Evolutionary conservation across 2,888 invertebrate species (phyloP).

Genomic region (Heliconius sara): DNA sequence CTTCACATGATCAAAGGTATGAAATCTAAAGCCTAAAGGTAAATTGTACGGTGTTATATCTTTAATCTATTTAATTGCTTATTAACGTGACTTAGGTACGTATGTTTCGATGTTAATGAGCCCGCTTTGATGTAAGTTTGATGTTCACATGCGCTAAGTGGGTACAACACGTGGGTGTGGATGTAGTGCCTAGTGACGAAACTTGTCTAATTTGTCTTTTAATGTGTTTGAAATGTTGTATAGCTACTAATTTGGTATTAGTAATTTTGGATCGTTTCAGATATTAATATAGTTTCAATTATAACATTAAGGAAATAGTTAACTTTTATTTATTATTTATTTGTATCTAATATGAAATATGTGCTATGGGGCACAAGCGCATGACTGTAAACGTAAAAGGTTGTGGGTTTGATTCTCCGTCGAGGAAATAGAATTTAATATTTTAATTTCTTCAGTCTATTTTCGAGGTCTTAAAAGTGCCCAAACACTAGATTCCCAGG

Average conservation of each 20-base stretch:
- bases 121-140: conserved; percentile 64
- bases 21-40: conserved; percentile 58
- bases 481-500: no score
- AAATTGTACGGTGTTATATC: conserved; percentile 76
- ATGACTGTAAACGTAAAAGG: no score
- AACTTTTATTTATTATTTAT: not conserved
- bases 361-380: not conserved
- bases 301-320: not conserved
- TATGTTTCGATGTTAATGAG: conserved; percentile 73
- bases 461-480: no score
- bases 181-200: conserved; percentile 24
- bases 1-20: conserved; percentile 73
- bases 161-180: conserved; percentile 38
- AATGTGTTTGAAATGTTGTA: not conserved
- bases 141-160: conserved; percentile 33
- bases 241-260: not conserved
- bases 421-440: no score
- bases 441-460: no score
- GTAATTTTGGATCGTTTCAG: not conserved
- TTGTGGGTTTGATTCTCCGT: no score
- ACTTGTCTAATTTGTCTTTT: not conserved
- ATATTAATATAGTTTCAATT: not conserved
- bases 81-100: conserved; percentile 66
- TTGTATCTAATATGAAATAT: not conserved
- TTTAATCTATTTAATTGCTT: conserved; percentile 82